Evolutionary conservation across 2,888 invertebrate genomes (phyloP), one percentile per base, ranked within the genome.

Genomic region (Autographa pulchrina): DNA sequence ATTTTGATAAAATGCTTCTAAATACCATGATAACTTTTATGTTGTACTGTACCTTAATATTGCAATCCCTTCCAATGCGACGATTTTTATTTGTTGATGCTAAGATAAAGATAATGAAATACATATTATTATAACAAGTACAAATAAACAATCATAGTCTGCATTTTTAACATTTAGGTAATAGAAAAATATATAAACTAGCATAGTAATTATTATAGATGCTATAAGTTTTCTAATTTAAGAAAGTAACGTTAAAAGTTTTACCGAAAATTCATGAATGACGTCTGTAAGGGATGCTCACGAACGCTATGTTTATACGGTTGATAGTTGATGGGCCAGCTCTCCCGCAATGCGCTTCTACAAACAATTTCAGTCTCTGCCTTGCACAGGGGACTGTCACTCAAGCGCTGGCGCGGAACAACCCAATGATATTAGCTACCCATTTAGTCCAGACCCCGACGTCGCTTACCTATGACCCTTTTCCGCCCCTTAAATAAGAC

Each of bases 331-430:
- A 85, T 83, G 83, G 87, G 85, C 82, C 80, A 83, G 80, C 81
- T 87, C 83, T 86, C 84, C 88, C 89, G 85, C 89, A 90, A 86
- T 90, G 89, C 90, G 88, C 90, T 88, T 87, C 86, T 88, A 86
- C 88, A 91, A 92, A 90, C 90, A 91, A 90, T 89, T 90, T 88
- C 87, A 88, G 91, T 88, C 88, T 89, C 89, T 88, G 89, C 88
- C 89, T 88, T 89, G 88, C 92, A 90, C 91, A 88, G 91, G 94
- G 94, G 93, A 92, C 92, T 93, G 94, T 94, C 94, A 94, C 90
- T 94, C 94, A 93, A 91, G 89, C 90, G 87, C 86, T 91, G 90
- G 91, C 88, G 90, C 88, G 91, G 91, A 93, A 91, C 92, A 91
- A 89, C 88, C 91, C 91, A 91, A 91, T 91, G 92, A 91, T 90